Evolutionary conservation across 2,113 vertebrate species (phyloP).

Genomic region (Podarcis cretensis): DNA sequence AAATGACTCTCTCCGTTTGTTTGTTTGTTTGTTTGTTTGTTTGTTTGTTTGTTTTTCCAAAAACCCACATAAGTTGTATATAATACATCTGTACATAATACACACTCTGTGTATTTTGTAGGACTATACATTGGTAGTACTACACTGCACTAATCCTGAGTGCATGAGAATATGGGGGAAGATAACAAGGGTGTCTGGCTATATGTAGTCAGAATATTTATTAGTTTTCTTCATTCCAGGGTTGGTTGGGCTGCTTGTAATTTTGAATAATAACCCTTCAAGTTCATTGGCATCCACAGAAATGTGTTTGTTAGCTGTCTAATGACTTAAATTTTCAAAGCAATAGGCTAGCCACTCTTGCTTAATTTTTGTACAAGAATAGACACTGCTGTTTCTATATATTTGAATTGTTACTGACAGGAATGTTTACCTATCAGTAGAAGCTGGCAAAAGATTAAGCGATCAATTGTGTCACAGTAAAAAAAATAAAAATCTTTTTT

Average conservation of each 20-base stretch:
- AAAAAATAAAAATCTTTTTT: slow-evolving; percentile 26
- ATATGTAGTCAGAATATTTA: slow-evolving; percentile 34
- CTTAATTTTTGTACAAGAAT: slow-evolving; percentile 63
- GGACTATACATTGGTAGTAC: neutral
- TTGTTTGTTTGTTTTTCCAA: too few species aligned
- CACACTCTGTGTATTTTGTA: too few species aligned
- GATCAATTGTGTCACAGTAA: slow-evolving; percentile 50
- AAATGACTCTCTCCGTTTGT: too few species aligned
- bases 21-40: too few species aligned
- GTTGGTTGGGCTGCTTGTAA: slow-evolving; percentile 52
- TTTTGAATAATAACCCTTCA: slow-evolving; percentile 64
- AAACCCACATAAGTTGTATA: too few species aligned
- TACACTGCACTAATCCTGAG: slow-evolving; percentile 17
- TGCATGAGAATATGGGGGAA: slow-evolving; percentile 21
- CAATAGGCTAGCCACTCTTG: slow-evolving; percentile 67
- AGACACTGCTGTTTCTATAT: slow-evolving; percentile 59
- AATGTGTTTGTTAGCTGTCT: slow-evolving; percentile 70
- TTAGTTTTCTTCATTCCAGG: slow-evolving; percentile 26
- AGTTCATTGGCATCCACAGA: slow-evolving; percentile 64
- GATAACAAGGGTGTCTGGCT: slow-evolving; percentile 22
- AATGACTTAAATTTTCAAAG: slow-evolving; percentile 77
- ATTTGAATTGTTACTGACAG: slow-evolving; percentile 61
- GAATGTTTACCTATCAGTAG: slow-evolving; percentile 51
- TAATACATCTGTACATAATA: too few species aligned
- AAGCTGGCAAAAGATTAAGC: slow-evolving; percentile 48